Evolutionary conservation across 2,888 invertebrate species (phyloP).

Genomic region (Synanthedon vespiformis): DNA sequence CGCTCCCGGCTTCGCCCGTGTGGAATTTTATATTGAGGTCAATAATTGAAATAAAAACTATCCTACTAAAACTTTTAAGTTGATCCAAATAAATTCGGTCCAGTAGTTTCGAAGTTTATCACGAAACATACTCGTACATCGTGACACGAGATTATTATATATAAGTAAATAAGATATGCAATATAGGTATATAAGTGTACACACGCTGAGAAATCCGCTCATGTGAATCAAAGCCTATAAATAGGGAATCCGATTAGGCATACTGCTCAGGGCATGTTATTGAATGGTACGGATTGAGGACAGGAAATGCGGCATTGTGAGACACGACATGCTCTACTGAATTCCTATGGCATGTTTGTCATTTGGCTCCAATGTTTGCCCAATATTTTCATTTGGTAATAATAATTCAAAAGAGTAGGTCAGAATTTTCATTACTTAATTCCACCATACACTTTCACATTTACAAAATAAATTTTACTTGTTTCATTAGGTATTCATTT

Average conservation of each 20-base stretch:
- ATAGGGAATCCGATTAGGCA: conserved; percentile 23
- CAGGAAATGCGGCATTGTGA: conserved; percentile 29
- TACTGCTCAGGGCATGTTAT: conserved; percentile 9
- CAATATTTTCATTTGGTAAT: neutral
- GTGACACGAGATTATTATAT: no score
- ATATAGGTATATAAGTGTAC: neutral
- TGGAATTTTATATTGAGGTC: no score
- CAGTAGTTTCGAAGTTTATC: no score
- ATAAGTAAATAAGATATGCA: no score
- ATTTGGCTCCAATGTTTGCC: conserved; percentile 2
- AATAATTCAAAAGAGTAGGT: neutral
- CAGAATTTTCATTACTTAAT: neutral
- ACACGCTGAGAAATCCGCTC: conserved; percentile 1
- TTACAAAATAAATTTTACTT: no score
- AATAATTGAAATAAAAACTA: no score
- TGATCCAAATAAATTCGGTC: no score
- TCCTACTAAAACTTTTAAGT: no score
- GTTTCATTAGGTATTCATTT: no score
- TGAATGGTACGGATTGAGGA: conserved; percentile 14
- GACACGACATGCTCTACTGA: conserved; percentile 20
- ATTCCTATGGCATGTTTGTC: conserved; percentile 6
- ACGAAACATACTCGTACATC: no score
- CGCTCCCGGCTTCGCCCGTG: neutral
- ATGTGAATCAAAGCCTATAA: conserved; percentile 8
- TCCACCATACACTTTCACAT: neutral